Base-by-base conservation (phyloP, 1,140 invertebrate genomes). In the Anastatus disparis region DNA sequence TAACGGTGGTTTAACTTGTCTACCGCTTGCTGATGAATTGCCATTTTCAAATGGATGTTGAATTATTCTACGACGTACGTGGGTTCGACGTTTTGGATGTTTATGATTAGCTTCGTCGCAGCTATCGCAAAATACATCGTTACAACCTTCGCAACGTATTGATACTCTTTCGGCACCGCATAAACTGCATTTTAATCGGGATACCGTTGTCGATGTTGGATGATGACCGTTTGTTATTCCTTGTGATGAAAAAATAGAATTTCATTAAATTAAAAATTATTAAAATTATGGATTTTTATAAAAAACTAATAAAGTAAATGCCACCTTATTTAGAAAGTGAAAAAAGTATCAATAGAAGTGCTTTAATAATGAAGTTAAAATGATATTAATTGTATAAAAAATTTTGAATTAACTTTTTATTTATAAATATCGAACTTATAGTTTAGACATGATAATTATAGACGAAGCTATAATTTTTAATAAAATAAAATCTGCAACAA, bases 91-190 rank as follows among this genome's bases (percentile, higher is more conserved):
- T 76, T 96, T 96, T 0, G 95, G 95, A 84, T 97, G 95, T 73
- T 95, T 88, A 81, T 97, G 95, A 81, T 95, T 97, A 92, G 96
- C 96, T 77, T 96, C 94, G 82, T 97, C 95, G 81, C 95, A 97
- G 7, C 93, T 93, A 65, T 90, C 88, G 78, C 94, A 97, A 74
- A 95, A 95, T 74, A 93, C 93, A 8, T 89, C 89, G 20, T 89
- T 88, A 82, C 95, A 97, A 75, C 92, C 90, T 63, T 93, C 89
- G 84, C 95, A 96, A 24, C 89, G 88, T 2, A 95, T 91, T 50
- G 89, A 88, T 0, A 94, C 91, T 27, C 89, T 89, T 1, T 91
- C 89, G 1, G 90, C 91, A 3, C 94, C 95, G 80, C 95, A 96
- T 0, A 97, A 82, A n/a, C 93, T 93, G 81, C 95, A 96, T 72